These are phyloP conservation scores for Eustalomyia histrio DNA, from an alignment of 2,888 invertebrate species.

Conservation along the genomic window DNA sequence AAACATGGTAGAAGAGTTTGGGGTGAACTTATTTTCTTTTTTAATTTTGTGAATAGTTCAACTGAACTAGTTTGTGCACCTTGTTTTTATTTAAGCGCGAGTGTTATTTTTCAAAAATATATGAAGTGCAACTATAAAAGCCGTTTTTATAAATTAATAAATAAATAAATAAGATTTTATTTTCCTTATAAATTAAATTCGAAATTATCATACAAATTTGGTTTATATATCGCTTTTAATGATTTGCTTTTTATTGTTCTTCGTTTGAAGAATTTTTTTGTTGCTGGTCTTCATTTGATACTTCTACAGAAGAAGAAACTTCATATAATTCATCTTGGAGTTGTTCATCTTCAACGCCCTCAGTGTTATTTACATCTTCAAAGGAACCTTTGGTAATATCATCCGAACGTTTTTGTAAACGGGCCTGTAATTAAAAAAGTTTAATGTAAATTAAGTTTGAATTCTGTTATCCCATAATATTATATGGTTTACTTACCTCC, in stretches of 20 bases:
- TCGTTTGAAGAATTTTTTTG: conserved; percentile 11
- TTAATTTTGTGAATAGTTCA: too few relatives aligned
- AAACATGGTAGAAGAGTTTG: too few relatives aligned
- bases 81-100: background rate
- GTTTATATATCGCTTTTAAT: conserved; percentile 32
- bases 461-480: background rate
- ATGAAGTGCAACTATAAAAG: background rate
- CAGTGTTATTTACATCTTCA: conserved; percentile 66
- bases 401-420: conserved; percentile 74
- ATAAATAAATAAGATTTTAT: conserved; percentile 57
- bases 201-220: conserved; percentile 57
- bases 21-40: too few relatives aligned
- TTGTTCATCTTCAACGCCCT: conserved; percentile 49
- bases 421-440: conserved; percentile 68
- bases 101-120: background rate
- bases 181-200: conserved; percentile 52
- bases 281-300: conserved; percentile 70
- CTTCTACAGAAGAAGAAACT: conserved; percentile 75
- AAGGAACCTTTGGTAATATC: conserved; percentile 72
- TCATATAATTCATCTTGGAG: conserved; percentile 71
- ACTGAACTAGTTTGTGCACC: too few relatives aligned
- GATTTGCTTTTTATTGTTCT: background rate
- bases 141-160: conserved; percentile 30
- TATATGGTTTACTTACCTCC: conserved; percentile 67
- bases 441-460: background rate